These are phyloP conservation scores for Mustelus asterias DNA, from an alignment of 2,113 vertebrate genomes.

Conservation along the genomic window DNA sequence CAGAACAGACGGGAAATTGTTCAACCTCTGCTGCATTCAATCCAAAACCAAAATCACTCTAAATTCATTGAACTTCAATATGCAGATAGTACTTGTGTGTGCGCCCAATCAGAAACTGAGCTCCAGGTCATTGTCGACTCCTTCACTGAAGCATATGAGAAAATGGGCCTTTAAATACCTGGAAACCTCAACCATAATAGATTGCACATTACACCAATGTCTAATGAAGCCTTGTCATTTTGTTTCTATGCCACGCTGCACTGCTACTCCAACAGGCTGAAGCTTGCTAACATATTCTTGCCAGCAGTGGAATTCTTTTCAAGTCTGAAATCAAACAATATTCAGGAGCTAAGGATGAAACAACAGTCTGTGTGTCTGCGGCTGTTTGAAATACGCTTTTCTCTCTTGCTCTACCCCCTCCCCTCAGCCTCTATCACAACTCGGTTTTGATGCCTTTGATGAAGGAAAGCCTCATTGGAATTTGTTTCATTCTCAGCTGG, in stretches of 20 bases:
- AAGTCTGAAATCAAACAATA: constrained; percentile 9
- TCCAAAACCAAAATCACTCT: background rate
- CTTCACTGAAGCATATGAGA: background rate
- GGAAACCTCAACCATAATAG: background rate
- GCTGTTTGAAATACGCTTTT: background rate
- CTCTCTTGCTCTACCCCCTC: background rate
- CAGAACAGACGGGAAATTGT: background rate
- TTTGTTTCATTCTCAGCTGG: constrained; percentile 1
- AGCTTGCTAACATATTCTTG: background rate
- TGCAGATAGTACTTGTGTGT: background rate
- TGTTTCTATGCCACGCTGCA: background rate
- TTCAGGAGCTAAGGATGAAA: background rate
- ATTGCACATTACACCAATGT: background rate
- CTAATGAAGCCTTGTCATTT: background rate
- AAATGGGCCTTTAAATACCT: background rate
- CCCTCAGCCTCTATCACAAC: background rate
- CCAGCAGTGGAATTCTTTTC: background rate
- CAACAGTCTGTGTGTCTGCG: background rate
- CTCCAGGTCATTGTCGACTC: background rate
- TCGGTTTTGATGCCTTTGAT: background rate
- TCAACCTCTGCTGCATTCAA: background rate
- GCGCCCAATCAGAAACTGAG: background rate
- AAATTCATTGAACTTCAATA: background rate
- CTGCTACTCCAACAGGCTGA: background rate
- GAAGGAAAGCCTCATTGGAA: background rate